A percentile compares a stretch with the other conserved stretches of the same genome.
Conservation (phyloP, 2,797 vertebrate species). For the Arctocebus calabarensis region DNA sequence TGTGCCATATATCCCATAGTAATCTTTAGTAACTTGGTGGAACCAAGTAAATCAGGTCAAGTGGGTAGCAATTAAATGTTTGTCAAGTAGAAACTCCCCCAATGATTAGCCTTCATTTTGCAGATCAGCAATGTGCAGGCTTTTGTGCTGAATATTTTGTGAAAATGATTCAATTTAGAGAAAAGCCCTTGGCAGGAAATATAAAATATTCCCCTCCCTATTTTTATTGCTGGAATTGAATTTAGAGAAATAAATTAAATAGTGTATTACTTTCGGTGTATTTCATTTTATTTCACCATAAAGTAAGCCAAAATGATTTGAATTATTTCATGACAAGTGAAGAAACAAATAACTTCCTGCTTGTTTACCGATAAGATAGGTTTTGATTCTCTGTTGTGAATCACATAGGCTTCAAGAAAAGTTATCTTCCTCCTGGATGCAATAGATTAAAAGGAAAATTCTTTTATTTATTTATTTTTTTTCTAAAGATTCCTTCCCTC, state of each 20-base stretch:
- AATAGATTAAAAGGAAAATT: slow-evolving; percentile 52
- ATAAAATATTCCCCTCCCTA: neutral
- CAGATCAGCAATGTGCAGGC: neutral
- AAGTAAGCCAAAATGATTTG: slow-evolving; percentile 27
- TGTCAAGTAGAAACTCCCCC: slow-evolving; percentile 47
- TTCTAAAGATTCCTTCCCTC: neutral
- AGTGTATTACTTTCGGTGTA: neutral
- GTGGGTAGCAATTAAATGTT: slow-evolving; percentile 46
- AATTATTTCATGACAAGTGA: slow-evolving; percentile 14
- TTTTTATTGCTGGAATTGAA: slow-evolving; percentile 55
- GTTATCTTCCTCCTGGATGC: neutral
- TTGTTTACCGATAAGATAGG: neutral
- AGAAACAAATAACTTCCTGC: slow-evolving; percentile 30
- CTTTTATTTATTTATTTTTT: neutral
- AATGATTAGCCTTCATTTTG: slow-evolving; percentile 28
- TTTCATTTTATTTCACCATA: slow-evolving; percentile 58
- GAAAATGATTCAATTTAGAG: slow-evolving; percentile 44
- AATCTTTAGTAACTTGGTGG: slow-evolving; percentile 34
- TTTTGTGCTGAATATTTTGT: slow-evolving; percentile 38
- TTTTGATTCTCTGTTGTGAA: slow-evolving; percentile 1
- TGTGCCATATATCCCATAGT: neutral
- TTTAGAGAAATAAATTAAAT: slow-evolving; percentile 57
- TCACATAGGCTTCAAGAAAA: slow-evolving; percentile 21
- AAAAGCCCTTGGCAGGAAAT: neutral
- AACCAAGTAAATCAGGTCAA: slow-evolving; percentile 53